Conservation (phyloP, 2,888 invertebrate genomes). For the Suillia variegata region DNA sequence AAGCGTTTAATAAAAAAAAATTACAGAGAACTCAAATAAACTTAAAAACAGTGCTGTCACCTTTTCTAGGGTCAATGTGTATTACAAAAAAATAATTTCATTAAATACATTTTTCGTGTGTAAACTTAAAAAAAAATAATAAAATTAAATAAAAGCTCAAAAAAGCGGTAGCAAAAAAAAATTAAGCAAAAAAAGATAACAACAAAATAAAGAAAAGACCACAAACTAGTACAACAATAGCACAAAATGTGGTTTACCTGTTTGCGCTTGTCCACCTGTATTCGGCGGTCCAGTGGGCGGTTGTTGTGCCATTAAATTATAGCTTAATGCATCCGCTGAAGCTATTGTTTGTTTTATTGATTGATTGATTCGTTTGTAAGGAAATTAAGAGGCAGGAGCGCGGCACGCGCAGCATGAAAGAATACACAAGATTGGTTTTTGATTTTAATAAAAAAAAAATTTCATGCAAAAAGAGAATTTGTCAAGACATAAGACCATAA, state of each 20-base stretch:
- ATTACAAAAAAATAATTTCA: not conserved
- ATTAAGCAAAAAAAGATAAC: not conserved
- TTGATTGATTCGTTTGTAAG: not conserved
- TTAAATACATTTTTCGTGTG: not conserved
- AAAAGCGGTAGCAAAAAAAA: not conserved
- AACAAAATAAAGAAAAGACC: too few relatives aligned
- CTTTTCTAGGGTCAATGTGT: too few relatives aligned
- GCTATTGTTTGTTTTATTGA: constrained; percentile 41
- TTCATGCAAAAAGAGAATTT: not conserved
- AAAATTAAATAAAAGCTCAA: not conserved
- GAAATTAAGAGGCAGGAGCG: not conserved
- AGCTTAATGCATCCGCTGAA: constrained; percentile 58
- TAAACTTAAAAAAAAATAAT: not conserved
- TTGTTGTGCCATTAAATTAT: constrained; percentile 61
- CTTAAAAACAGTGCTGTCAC: constrained; percentile 30
- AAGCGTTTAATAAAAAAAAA: constrained; percentile 15
- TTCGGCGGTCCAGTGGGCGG: constrained; percentile 53
- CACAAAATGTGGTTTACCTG: constrained; percentile 44
- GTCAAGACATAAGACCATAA: not conserved
- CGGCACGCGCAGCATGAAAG: constrained; percentile 3
- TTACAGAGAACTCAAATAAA: not conserved
- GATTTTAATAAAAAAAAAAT: not conserved
- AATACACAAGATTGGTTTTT: not conserved
- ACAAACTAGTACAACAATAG: too few relatives aligned
- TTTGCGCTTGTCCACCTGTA: constrained; percentile 49